A percentile compares a stretch with the other conserved stretches of the same genome.
phyloP scores from a whole-genome alignment of 2,888 invertebrate genomes.

The Eilema depressum region DNA sequence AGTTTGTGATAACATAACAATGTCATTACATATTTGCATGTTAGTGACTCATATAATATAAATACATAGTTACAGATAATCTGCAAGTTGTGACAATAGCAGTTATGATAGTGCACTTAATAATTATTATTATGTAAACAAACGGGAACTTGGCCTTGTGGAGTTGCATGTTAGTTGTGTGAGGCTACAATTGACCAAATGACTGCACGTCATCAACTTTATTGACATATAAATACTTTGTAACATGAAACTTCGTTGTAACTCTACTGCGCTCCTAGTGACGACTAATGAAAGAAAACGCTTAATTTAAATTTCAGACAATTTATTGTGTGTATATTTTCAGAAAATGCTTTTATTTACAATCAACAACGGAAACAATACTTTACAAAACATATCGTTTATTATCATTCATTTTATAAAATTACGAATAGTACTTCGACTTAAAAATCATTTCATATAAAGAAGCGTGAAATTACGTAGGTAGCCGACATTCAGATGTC shows the following conservation, averaged over 20 bases:
- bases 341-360: slow-evolving; percentile 86
- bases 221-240: slow-evolving; percentile 68
- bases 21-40: slow-evolving; percentile 87
- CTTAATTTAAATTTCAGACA: slow-evolving; percentile 80
- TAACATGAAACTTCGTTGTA: slow-evolving; percentile 45
- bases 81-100: slow-evolving; percentile 84
- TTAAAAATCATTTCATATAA: slow-evolving; percentile 71
- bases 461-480: slow-evolving; percentile 83
- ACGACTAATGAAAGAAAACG: slow-evolving; percentile 76
- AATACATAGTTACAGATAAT: slow-evolving; percentile 86
- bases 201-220: slow-evolving; percentile 86
- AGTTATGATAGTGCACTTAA: slow-evolving; percentile 85
- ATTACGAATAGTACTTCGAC: slow-evolving; percentile 78
- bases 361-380: slow-evolving; percentile 84
- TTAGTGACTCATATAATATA: slow-evolving; percentile 87
- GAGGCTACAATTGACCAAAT: slow-evolving; percentile 81
- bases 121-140: slow-evolving; percentile 80
- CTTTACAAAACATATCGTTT: slow-evolving; percentile 78
- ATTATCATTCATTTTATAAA: slow-evolving; percentile 70
- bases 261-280: slow-evolving; percentile 65
- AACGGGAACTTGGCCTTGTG: slow-evolving; percentile 87
- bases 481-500: slow-evolving; percentile 74
- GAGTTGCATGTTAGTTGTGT: slow-evolving; percentile 86
- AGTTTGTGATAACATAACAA: slow-evolving; percentile 76
- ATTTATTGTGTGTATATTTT: slow-evolving; percentile 84